Evolutionary conservation across 1,140 invertebrate species (phyloP), one percentile per base, ranked within the genome.

Genomic region (Agrilus planipennis): DNA sequence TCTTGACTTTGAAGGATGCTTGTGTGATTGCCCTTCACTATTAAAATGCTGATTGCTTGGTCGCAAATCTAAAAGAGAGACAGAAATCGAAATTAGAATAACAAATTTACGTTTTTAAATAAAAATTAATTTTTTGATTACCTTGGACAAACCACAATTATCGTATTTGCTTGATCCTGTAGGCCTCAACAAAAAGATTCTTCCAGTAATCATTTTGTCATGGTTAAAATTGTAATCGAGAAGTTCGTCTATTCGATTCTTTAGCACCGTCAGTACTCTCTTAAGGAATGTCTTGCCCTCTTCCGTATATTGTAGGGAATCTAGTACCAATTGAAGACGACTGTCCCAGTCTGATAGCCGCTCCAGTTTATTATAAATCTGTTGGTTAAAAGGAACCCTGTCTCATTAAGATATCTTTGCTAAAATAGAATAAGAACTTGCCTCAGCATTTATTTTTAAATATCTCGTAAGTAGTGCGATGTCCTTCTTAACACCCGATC

Each of bases 141-240:
- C 53, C 46, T 46, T 44, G 17, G 45, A 40, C 27, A 61, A 37
- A 16, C 54, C 56, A 34, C 55, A 61, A 34, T 51, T 49, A 38
- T 61, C 56, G 28, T 57, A 57, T 47, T 58, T 51, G 30, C 49
- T 59, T 20, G 52, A 51, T 20, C 52, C 53, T n/a, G 37, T 49
- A 4, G 59, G 53, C 31, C 56, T 41, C 7, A 61, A 42, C 7
- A 61, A 32, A 48, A 52, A 51, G 18, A 54, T 36, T 27, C 36
- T 31, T 2, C 57, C 57, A 15, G 28, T 48, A 25, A 61, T 20
- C 9, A 51, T 29, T 14, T 53, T 36, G 4, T 52, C 47, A 28
- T 39, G 40, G n/a, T n/a, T n/a, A 7, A 48, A 44, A 31, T 45
- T 31, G 18, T 49, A 59, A 0, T n/a, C 18, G 0, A 43, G 35